Conservation (phyloP, 2,113 vertebrate genomes). For the Paratilapia polleni region DNA sequence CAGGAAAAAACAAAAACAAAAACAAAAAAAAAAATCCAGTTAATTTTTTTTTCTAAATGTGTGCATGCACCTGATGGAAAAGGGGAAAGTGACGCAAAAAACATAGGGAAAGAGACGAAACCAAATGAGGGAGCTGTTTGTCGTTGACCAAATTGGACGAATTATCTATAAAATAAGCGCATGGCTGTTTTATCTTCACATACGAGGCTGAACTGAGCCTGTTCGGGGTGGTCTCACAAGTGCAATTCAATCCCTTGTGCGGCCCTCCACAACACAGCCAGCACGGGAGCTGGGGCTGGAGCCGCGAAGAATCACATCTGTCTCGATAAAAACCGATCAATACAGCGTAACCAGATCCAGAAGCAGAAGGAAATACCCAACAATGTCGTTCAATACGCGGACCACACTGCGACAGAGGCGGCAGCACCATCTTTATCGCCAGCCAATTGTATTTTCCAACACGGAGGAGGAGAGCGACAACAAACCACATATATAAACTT, state of each 20-base stretch:
- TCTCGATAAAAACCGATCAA: slow-evolving; percentile 96
- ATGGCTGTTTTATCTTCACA: background rate
- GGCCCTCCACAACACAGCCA: slow-evolving; percentile 85
- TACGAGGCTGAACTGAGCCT: slow-evolving; percentile 24
- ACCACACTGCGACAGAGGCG: slow-evolving; percentile 77
- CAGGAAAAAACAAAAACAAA: background rate
- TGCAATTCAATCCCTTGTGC: slow-evolving; percentile 86
- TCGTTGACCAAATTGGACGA: background rate
- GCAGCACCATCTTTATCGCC: slow-evolving; percentile 54
- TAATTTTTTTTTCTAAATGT: background rate
- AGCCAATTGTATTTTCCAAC: slow-evolving; percentile 47
- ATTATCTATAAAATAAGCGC: slow-evolving; percentile 15
- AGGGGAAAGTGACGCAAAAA: background rate
- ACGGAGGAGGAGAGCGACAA: slow-evolving; percentile 35
- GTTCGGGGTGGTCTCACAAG: slow-evolving; percentile 85
- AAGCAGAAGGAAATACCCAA: slow-evolving; percentile 89
- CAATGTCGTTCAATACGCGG: slow-evolving; percentile 83
- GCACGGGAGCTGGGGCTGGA: slow-evolving; percentile 83
- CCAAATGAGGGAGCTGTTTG: background rate
- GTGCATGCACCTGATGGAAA: background rate
- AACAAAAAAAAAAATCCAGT: background rate
- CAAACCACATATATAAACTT: background rate
- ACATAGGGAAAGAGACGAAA: background rate
- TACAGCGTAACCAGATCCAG: slow-evolving; percentile 93
- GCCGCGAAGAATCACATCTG: slow-evolving; percentile 89